Percentiles rank a stretch among this genome's conserved stretches.
Conservation (phyloP, 2,797 vertebrate species). For the Hyperoplus immaculatus region DNA sequence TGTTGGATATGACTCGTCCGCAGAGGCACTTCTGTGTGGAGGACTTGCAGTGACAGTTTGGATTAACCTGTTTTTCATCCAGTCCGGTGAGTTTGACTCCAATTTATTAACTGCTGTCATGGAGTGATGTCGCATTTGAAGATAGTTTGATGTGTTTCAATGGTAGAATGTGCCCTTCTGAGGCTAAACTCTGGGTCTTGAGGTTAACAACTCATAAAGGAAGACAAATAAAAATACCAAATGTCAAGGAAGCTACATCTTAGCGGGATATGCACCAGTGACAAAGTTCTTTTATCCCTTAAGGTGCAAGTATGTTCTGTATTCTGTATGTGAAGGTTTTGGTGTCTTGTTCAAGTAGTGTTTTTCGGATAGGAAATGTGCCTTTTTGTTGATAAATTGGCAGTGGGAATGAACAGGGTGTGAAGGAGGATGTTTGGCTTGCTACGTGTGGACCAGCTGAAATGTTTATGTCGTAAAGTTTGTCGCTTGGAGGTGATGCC, state of each 20-base stretch:
- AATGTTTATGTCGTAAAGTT: background rate
- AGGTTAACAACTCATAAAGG: too few relatives aligned
- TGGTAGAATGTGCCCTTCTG: too few relatives aligned
- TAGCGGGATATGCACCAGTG: too few relatives aligned
- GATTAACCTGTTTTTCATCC: conserved; percentile 28
- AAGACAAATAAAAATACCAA: too few relatives aligned
- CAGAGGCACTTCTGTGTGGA: conserved; percentile 3
- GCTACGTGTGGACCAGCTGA: background rate
- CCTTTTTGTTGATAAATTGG: background rate
- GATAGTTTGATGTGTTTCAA: background rate
- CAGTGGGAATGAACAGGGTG: background rate
- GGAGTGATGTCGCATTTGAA: background rate
- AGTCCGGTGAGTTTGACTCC: conserved; percentile 51
- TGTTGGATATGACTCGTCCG: conserved; percentile 41
- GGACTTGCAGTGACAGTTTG: conserved; percentile 56
- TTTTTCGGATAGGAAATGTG: background rate
- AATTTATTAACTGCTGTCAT: background rate
- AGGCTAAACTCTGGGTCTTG: too few relatives aligned
- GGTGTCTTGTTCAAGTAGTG: background rate
- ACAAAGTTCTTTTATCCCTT: too few relatives aligned
- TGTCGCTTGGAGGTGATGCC: background rate
- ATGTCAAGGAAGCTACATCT: too few relatives aligned
- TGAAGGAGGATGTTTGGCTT: too few relatives aligned
- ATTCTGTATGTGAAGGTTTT: background rate
- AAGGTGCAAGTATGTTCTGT: too few relatives aligned